Evolutionary conservation across 1,140 invertebrate genomes (phyloP).

Genomic region (Laodelphax striatellus): DNA sequence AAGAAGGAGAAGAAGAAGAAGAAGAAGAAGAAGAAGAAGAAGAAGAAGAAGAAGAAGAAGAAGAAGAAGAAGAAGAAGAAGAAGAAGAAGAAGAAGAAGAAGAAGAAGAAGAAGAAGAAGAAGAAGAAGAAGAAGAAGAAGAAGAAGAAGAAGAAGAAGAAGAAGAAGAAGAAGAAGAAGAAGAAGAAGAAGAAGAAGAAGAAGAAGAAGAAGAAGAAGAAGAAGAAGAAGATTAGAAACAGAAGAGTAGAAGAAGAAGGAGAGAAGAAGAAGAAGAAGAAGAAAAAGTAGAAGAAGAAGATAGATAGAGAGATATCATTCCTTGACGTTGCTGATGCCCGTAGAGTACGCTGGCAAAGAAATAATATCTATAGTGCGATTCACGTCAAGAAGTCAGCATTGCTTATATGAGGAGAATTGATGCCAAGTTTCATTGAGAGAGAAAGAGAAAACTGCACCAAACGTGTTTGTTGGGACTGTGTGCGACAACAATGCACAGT

Average conservation of each 20-base stretch:
- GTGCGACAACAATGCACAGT: too few relatives aligned
- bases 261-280: not conserved
- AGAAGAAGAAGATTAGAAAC: not conserved
- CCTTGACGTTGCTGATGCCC: too few relatives aligned
- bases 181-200: not conserved
- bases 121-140: conserved; percentile 7
- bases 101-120: not conserved
- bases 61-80: not conserved
- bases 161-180: not conserved
- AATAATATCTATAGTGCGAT: too few relatives aligned
- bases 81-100: not conserved
- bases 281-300: not conserved
- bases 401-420: too few relatives aligned
- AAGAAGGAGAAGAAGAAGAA: too few relatives aligned
- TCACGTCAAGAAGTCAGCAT: too few relatives aligned
- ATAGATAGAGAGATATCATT: too few relatives aligned
- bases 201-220: not conserved
- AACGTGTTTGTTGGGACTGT: too few relatives aligned
- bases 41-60: not conserved
- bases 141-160: not conserved
- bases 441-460: too few relatives aligned
- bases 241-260: not conserved
- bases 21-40: not conserved
- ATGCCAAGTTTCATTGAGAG: too few relatives aligned
- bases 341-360: too few relatives aligned